Percentiles rank a stretch among this genome's conserved stretches.
phyloP scores from a whole-genome alignment of 2,113 vertebrate species.

The Apaloderma vittatum region DNA sequence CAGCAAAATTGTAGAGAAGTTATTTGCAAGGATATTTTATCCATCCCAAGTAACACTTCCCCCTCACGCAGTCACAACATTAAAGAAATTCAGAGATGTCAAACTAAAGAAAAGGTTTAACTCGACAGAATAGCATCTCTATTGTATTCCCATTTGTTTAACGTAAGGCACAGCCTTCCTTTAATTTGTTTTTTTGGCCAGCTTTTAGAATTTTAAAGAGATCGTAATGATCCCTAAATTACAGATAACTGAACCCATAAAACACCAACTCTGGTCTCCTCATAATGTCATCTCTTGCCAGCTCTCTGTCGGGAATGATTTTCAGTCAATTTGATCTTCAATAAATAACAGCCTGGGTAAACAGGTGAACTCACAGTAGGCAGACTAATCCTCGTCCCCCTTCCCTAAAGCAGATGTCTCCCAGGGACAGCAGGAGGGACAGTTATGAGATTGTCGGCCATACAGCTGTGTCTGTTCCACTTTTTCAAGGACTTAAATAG shows the following conservation, averaged over 20 bases:
- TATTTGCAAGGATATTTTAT: not conserved
- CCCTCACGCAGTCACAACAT: not conserved
- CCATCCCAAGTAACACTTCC: not conserved
- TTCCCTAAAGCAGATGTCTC: constrained; percentile 18
- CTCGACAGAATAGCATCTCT: not conserved
- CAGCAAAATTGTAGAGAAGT: not conserved
- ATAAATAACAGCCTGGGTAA: constrained; percentile 69
- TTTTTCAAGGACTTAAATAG: constrained; percentile 43
- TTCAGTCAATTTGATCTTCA: constrained; percentile 67
- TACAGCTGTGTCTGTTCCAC: not conserved
- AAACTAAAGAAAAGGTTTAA: not conserved
- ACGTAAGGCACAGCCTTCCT: constrained; percentile 31
- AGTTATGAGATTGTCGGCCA: constrained; percentile 18
- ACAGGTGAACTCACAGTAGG: constrained; percentile 68
- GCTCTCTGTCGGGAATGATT: constrained; percentile 47
- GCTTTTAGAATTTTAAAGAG: constrained; percentile 55
- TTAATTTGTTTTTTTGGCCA: constrained; percentile 53
- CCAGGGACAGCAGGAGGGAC: constrained; percentile 7
- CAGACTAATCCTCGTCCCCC: constrained; percentile 39
- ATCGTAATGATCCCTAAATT: constrained; percentile 54
- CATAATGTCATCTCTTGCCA: constrained; percentile 44
- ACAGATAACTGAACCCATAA: constrained; percentile 39
- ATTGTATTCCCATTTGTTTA: constrained; percentile 13
- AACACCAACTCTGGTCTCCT: constrained; percentile 27
- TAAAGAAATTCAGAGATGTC: not conserved